Percentiles rank a stretch among this genome's conserved stretches.
These are phyloP conservation scores for Smutsia temminckii DNA, from an alignment of 2,797 vertebrate genomes.

Conservation along the genomic window DNA sequence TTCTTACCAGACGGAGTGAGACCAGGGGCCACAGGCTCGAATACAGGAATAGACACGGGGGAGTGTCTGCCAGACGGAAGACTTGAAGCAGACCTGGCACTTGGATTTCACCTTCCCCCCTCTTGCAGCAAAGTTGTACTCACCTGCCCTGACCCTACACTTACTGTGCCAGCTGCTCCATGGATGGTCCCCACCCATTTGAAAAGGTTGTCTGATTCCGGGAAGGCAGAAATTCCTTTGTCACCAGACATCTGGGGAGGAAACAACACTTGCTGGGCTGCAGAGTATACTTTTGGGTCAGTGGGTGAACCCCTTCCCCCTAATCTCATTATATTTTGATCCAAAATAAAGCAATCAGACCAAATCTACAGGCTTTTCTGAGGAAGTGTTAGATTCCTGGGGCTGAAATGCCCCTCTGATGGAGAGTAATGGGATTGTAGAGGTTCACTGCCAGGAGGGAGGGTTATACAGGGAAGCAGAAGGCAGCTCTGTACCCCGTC, in stretches of 20 bases:
- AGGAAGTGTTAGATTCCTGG: not conserved
- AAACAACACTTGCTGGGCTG: not conserved
- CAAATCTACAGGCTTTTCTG: not conserved
- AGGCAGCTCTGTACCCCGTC: not conserved
- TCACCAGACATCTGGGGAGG: conserved; percentile 92
- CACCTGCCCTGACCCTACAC: not conserved
- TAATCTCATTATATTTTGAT: not conserved
- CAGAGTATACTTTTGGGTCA: not conserved
- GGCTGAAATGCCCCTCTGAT: not conserved
- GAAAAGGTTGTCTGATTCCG: conserved; percentile 96
- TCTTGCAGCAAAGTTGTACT: not conserved
- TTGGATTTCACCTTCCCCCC: not conserved
- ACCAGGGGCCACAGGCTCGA: not conserved
- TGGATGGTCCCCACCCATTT: conserved; percentile 97
- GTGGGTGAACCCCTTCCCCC: not conserved
- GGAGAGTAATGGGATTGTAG: not conserved
- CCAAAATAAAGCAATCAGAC: not conserved
- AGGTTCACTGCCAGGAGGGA: not conserved
- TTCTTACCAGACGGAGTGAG: not conserved
- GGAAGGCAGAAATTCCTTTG: conserved; percentile 96
- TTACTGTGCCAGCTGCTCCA: conserved; percentile 92
- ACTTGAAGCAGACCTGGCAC: not conserved
- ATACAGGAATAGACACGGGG: not conserved
- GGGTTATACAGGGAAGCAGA: not conserved
- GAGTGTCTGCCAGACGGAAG: not conserved